Evolutionary conservation across 2,888 invertebrate species (phyloP), one percentile per base, ranked within the genome.

Genomic region (Agrochola macilenta): DNA sequence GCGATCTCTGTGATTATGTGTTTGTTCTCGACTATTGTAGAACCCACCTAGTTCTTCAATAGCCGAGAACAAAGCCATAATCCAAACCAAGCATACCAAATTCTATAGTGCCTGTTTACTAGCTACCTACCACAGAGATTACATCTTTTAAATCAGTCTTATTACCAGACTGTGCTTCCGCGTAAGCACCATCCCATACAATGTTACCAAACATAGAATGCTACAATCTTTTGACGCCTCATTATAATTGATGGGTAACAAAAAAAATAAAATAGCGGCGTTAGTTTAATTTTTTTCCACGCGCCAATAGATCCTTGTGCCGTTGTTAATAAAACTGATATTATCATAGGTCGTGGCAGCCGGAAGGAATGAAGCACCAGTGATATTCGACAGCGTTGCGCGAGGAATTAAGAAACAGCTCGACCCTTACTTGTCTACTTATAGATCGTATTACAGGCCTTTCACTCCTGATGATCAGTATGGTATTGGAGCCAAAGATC

Each of bases 351-450:
- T 93, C 0, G 93, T 96, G 72, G 96, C 96, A n/a, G 74, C 95
- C 1, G 96, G 96, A 11, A 93, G 96, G 82, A 95, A 95, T 79
- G 96, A 96, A 90, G 94, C 92, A 0, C 93, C 95, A 5, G 89
- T 88, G 0, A 95, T 97, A 85, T 90, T 93, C 1, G 95, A 95
- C 71, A 92, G 81, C 14, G 90, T 90, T 2, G 0, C 23, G 43
- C 80, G 88, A 0, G 96, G 96, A 0, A 94, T 90, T 82, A 89
- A 91, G n/a, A 92, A 92, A 74, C 87, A 93, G 2, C 79, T 95
- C 5, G 96, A 97, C 73, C 96, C 96, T 0, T 97, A 96, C 80
- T 86, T 96, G 46, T 92, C 96, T 0, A 95, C 95, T 0, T 95
- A 96, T 76, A 92, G 96, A 74, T 76, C 89, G 2, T 90, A 86